These are phyloP conservation scores for Pectinophora gossypiella DNA, from an alignment of 1,140 invertebrate species.

Conservation along the genomic window DNA sequence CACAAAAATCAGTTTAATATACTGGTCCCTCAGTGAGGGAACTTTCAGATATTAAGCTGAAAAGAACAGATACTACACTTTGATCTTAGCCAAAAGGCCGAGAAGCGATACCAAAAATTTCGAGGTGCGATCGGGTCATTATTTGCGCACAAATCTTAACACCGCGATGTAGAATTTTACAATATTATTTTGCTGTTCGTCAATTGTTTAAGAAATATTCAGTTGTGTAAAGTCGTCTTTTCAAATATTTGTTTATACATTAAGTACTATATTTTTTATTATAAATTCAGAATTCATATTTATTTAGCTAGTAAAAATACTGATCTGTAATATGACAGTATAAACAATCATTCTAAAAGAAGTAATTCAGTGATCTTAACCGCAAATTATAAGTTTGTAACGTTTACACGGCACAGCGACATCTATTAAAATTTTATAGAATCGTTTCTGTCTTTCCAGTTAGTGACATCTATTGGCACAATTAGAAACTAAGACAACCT, in stretches of 20 bases:
- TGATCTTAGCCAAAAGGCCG: slow-evolving; percentile 5
- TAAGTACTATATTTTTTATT: background rate
- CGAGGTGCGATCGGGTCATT: background rate
- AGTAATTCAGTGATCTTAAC: background rate
- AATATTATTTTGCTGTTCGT: background rate
- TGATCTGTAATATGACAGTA: background rate
- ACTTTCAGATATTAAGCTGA: slow-evolving; percentile 8
- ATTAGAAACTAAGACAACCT: too few relatives aligned
- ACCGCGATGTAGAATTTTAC: background rate
- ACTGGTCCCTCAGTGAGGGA: slow-evolving; percentile 5
- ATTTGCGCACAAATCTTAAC: background rate
- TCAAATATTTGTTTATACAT: background rate
- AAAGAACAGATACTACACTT: slow-evolving; percentile 7
- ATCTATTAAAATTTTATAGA: too few relatives aligned
- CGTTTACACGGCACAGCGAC: background rate
- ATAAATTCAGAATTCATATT: background rate
- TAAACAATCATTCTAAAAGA: background rate
- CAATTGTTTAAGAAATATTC: background rate
- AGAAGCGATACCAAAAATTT: background rate
- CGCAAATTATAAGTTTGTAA: background rate
- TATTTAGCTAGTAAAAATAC: background rate
- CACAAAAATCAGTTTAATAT: slow-evolving; percentile 6
- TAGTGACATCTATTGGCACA: too few relatives aligned
- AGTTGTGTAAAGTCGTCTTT: background rate
- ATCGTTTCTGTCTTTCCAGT: too few relatives aligned